A percentile compares a stretch with the other conserved stretches of the same genome.
These are phyloP conservation scores for Siderastrea siderea DNA, from an alignment of 92 coral and sea anemone species.

Conservation along the genomic window DNA sequence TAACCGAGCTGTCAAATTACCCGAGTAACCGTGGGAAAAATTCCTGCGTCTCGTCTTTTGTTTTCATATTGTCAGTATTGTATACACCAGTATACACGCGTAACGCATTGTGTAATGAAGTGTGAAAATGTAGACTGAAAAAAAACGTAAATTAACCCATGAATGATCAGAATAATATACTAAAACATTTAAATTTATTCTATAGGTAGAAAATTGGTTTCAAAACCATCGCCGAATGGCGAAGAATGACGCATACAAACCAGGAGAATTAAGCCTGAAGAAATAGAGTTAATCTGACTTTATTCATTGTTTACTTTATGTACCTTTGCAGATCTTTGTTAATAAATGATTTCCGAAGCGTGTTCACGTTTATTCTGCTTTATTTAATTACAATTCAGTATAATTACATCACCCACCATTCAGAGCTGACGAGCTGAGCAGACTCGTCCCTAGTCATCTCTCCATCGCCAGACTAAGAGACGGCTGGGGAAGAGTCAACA, in stretches of 20 bases:
- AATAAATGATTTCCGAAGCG: conserved; percentile 13
- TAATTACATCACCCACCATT: not conserved
- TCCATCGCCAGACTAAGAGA: conserved; percentile 43
- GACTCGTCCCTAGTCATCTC: conserved; percentile 20
- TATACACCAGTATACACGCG: not conserved
- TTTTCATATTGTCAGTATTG: not conserved
- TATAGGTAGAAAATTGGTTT: conserved; percentile 35
- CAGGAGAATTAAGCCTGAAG: conserved; percentile 36
- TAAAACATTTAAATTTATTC: conserved; percentile 10
- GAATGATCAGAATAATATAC: not conserved
- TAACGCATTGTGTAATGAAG: conserved; percentile 10
- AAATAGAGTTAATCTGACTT: not conserved
- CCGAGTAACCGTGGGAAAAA: conserved; percentile 24
- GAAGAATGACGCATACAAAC: conserved; percentile 1
- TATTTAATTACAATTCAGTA: conserved; percentile 7
- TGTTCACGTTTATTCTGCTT: not conserved
- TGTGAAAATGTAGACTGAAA: conserved; percentile 26
- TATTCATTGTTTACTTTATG: conserved; percentile 8
- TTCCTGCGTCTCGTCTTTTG: conserved; percentile 16
- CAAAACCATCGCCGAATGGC: conserved; percentile 33
- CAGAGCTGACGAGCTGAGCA: not conserved
- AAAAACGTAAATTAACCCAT: conserved; percentile 15
- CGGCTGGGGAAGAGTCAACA: conserved; percentile 33
- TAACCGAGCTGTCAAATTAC: conserved; percentile 15
- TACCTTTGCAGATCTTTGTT: not conserved